Percentiles rank a stretch among this genome's conserved stretches.
phyloP scores from a whole-genome alignment of 2,888 invertebrate species.

The Epinotia bilunana region DNA sequence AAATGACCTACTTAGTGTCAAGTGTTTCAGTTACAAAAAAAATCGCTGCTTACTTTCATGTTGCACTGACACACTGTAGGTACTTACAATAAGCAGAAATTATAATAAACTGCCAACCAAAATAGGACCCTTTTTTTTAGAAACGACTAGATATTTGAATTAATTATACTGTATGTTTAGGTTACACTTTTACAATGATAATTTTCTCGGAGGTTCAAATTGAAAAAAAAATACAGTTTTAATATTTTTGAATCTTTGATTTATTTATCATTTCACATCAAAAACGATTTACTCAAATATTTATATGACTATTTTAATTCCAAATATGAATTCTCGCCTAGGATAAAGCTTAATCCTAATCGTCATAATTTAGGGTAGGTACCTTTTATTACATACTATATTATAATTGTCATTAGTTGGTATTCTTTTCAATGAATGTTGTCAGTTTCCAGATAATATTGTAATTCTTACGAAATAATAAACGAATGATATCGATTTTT shows the following conservation, averaged over 20 bases:
- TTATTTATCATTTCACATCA: constrained; percentile 64
- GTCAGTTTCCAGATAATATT: constrained; percentile 63
- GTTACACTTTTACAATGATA: constrained; percentile 59
- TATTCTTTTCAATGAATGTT: constrained; percentile 62
- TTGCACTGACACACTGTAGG: neutral
- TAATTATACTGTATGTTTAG: constrained; percentile 12
- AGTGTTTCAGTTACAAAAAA: too few species aligned
- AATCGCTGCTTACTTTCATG: too few species aligned
- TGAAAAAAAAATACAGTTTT: constrained; percentile 15
- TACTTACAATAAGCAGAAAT: constrained; percentile 1
- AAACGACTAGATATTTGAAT: constrained; percentile 4
- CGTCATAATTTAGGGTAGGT: constrained; percentile 59
- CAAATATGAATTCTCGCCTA: constrained; percentile 62
- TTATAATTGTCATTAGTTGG: constrained; percentile 61
- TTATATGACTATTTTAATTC: constrained; percentile 54
- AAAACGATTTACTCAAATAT: constrained; percentile 23
- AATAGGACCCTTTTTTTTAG: neutral
- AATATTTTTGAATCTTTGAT: constrained; percentile 70
- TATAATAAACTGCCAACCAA: neutral
- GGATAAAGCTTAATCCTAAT: constrained; percentile 63
- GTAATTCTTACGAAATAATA: constrained; percentile 68
- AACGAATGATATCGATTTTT: constrained; percentile 58
- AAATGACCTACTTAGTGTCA: too few species aligned
- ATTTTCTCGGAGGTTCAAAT: constrained; percentile 76
- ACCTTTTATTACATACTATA: constrained; percentile 54